Evolutionary conservation across 2,113 vertebrate genomes (phyloP).

Genomic region (Buteo buteo): DNA sequence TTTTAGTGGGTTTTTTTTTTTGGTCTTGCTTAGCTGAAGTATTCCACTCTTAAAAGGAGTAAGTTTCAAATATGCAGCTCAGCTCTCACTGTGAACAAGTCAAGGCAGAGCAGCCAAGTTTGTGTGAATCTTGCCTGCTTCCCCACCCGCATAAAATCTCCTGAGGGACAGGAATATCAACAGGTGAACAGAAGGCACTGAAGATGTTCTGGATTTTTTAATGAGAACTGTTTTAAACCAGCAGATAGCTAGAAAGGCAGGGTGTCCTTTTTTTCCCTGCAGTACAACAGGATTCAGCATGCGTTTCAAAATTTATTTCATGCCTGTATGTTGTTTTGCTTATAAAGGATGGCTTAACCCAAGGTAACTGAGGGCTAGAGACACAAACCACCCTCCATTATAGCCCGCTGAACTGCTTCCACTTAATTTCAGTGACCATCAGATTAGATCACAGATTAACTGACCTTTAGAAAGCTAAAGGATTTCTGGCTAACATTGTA

Average conservation of each 20-base stretch:
- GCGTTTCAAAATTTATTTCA: not conserved
- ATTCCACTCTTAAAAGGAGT: not conserved
- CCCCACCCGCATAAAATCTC: slow-evolving; percentile 7
- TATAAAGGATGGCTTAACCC: not conserved
- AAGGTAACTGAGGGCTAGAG: not conserved
- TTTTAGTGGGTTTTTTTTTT: not conserved
- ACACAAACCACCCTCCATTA: not conserved
- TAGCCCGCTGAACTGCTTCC: not conserved
- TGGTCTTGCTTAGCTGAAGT: not conserved
- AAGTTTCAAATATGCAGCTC: not conserved
- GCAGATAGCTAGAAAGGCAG: not conserved
- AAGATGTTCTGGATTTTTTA: not conserved
- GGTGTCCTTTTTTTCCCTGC: not conserved
- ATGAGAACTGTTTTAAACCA: not conserved
- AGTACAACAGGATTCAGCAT: not conserved
- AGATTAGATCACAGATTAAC: slow-evolving; percentile 55
- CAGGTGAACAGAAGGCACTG: slow-evolving; percentile 27
- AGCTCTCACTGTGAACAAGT: not conserved
- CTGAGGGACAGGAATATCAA: not conserved
- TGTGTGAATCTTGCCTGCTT: not conserved
- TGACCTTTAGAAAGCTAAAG: slow-evolving; percentile 48
- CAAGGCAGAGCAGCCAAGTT: not conserved
- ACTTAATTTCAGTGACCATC: slow-evolving; percentile 24
- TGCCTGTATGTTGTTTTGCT: not conserved
- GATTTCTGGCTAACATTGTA: slow-evolving; percentile 17